Conservation (phyloP, 2,113 vertebrate genomes). For the Oncorhynchus gorbuscha region DNA sequence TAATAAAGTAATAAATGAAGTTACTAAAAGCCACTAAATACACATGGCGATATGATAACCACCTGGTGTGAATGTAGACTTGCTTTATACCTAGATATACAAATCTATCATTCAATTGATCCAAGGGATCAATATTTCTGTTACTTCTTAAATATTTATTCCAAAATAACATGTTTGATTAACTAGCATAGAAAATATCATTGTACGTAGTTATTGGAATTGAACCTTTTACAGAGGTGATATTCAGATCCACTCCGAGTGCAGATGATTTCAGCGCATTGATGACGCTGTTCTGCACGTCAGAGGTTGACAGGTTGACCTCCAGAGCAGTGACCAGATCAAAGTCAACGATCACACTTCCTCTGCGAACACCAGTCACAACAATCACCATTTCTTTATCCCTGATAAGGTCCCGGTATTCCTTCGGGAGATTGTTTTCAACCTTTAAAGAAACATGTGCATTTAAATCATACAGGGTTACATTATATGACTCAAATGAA, state of each 20-base stretch:
- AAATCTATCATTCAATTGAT: not conserved
- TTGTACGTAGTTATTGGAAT: not conserved
- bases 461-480: not conserved
- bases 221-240: slow-evolving; percentile 7
- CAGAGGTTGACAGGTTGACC: not conserved
- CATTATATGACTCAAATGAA: not conserved
- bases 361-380: slow-evolving; percentile 3
- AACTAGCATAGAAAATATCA: not conserved
- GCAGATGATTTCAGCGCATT: slow-evolving; percentile 1
- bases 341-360: slow-evolving; percentile 15
- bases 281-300: not conserved
- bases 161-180: not conserved
- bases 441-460: not conserved
- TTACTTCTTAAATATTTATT: too few relatives aligned
- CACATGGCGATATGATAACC: too few relatives aligned
- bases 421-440: slow-evolving; percentile 5
- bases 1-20: not conserved
- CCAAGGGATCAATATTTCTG: not conserved
- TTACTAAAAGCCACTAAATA: not conserved
- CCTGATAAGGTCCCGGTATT: not conserved
- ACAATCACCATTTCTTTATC: not conserved
- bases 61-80: too few relatives aligned
- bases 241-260: slow-evolving; percentile 14
- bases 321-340: slow-evolving; percentile 4
- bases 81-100: not conserved